A percentile compares a stretch with the other conserved stretches of the same genome.
Evolutionary conservation across 2,113 vertebrate species (phyloP).

Genomic region (Globicephala melas): DNA sequence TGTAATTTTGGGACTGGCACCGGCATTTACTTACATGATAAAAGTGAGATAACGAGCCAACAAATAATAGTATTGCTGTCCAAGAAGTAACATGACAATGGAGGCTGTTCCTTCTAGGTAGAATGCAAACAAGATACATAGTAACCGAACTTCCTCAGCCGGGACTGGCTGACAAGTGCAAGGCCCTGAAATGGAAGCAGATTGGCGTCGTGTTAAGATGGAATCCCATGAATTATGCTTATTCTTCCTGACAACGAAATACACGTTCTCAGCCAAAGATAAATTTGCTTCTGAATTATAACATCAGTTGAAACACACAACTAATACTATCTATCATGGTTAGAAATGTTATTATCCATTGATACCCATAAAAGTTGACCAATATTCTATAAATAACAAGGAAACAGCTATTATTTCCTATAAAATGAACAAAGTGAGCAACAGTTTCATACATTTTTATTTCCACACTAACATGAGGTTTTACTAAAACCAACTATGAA

Average conservation of each 20-base stretch:
- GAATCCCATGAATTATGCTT: background rate
- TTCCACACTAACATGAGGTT: background rate
- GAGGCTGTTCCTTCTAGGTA: constrained; percentile 87
- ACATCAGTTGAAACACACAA: background rate
- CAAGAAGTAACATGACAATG: constrained; percentile 84
- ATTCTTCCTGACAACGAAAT: background rate
- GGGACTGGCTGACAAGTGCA: constrained; percentile 86
- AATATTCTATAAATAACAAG: background rate
- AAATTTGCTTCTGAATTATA: background rate
- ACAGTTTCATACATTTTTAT: background rate
- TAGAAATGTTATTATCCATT: background rate
- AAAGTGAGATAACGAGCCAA: constrained; percentile 88
- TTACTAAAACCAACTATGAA: constrained; percentile 1
- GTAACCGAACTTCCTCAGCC: constrained; percentile 87
- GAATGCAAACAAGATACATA: constrained; percentile 91
- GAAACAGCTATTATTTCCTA: background rate
- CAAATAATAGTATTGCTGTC: constrained; percentile 86
- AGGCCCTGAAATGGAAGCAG: constrained; percentile 85
- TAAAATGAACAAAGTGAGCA: background rate
- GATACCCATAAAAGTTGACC: background rate
- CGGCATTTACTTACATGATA: constrained; percentile 87
- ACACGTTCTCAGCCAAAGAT: background rate
- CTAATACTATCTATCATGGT: background rate
- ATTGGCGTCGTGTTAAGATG: background rate
- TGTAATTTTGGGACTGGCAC: background rate